phyloP scores from a whole-genome alignment of 1,140 invertebrate species.

The Lethrus apterus region DNA sequence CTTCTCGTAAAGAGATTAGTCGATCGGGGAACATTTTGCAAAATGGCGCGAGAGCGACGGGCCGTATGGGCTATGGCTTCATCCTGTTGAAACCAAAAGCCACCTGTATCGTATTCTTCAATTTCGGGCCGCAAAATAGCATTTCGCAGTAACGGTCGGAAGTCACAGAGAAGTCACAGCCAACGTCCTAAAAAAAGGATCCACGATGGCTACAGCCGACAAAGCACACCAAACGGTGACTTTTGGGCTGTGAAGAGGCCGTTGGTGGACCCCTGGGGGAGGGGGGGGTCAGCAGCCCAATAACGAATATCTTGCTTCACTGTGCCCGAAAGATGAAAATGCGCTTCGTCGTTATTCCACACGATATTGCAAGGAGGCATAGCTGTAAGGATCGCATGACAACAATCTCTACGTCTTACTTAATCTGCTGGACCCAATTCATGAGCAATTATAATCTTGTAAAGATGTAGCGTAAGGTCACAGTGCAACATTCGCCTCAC shows the following conservation, averaged over 20 bases:
- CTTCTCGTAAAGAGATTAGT: slow-evolving; percentile 22
- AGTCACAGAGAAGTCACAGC: neutral
- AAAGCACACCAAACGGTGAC: slow-evolving; percentile 29
- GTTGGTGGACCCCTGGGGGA: neutral
- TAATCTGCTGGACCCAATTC: slow-evolving; percentile 14
- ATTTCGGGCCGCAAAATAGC: slow-evolving; percentile 3
- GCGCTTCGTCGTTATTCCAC: neutral
- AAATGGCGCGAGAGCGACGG: slow-evolving; percentile 21
- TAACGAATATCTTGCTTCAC: slow-evolving; percentile 6
- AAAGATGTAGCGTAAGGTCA: slow-evolving; percentile 19
- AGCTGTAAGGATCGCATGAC: too few relatives aligned
- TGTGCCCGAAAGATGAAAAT: neutral
- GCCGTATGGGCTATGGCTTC: slow-evolving; percentile 24
- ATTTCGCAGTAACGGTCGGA: neutral
- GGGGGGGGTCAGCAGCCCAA: slow-evolving; percentile 14
- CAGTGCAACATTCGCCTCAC: slow-evolving; percentile 20
- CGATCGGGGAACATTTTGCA: slow-evolving; percentile 25
- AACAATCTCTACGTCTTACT: slow-evolving; percentile 9
- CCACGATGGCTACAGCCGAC: slow-evolving; percentile 19
- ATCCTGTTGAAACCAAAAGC: slow-evolving; percentile 2
- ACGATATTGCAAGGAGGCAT: too few relatives aligned
- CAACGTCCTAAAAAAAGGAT: slow-evolving; percentile 21
- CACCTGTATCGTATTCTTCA: neutral
- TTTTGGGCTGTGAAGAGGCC: slow-evolving; percentile 1
- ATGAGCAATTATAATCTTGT: slow-evolving; percentile 22